A percentile compares a stretch with the other conserved stretches of the same genome.
These are phyloP conservation scores for Petrolisthes cinctipes DNA, from an alignment of 2,888 invertebrate genomes.

Conservation along the genomic window DNA sequence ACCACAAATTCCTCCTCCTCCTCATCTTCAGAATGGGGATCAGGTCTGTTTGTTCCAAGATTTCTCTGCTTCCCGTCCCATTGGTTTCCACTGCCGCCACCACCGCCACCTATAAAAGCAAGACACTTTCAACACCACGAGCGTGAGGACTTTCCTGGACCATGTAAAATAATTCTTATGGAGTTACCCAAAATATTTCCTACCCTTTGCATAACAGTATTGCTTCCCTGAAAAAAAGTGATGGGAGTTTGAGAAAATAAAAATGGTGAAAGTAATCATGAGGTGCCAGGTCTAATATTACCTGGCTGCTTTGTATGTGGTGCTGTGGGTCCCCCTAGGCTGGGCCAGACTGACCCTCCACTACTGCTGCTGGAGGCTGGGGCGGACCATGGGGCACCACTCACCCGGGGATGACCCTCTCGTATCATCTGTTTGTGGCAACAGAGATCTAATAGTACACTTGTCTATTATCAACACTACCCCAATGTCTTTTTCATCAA, in stretches of 20 bases:
- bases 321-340: conserved; percentile 26
- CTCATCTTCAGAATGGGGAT: conserved; percentile 27
- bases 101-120: background rate
- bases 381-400: background rate
- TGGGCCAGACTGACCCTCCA: conserved; percentile 30
- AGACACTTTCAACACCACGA: no score
- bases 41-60: background rate
- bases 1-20: conserved; percentile 39
- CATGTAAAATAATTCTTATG: no score
- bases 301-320: background rate
- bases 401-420: conserved; percentile 48
- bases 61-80: background rate
- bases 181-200: no score
- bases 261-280: background rate
- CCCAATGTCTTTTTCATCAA: no score
- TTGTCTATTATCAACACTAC: no score
- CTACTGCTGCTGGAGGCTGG: conserved; percentile 16
- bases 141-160: background rate
- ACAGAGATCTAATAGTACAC: background rate
- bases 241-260: no score
- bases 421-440: conserved; percentile 46
- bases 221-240: background rate
- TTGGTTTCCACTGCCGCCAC: background rate
- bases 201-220: no score
- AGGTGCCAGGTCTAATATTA: background rate